phyloP scores from a whole-genome alignment of 1,140 invertebrate genomes.

The Zaprionus vittiger region DNA sequence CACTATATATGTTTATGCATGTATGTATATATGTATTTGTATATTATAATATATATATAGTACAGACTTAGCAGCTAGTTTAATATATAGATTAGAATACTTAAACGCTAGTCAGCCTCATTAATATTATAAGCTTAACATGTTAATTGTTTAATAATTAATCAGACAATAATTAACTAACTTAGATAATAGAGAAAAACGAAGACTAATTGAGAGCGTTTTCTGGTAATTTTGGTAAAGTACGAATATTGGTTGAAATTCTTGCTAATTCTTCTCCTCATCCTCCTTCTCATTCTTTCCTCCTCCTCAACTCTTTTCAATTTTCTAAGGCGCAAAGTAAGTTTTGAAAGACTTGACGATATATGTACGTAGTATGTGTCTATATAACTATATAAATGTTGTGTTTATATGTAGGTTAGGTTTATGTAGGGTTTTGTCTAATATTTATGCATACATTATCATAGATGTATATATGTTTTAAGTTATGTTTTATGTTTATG shows the following conservation, averaged over 20 bases:
- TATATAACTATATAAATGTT: constrained; percentile 40
- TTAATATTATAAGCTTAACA: constrained; percentile 79
- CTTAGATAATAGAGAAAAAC: constrained; percentile 42
- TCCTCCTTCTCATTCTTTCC: constrained; percentile 1
- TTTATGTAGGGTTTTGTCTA: constrained; percentile 11
- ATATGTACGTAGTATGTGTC: constrained; percentile 8
- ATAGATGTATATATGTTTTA: constrained; percentile 28
- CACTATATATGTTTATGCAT: constrained; percentile 40
- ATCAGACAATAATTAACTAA: constrained; percentile 40
- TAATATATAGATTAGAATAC: constrained; percentile 31
- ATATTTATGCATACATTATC: constrained; percentile 25
- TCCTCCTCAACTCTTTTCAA: constrained; percentile 13
- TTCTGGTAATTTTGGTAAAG: constrained; percentile 67
- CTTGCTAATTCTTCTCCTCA: constrained; percentile 41
- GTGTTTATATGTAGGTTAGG: constrained; percentile 18
- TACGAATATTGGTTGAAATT: constrained; percentile 50
- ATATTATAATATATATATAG: constrained; percentile 24
- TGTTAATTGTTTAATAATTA: constrained; percentile 27
- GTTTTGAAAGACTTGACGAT: constrained; percentile 7
- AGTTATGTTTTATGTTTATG: constrained; percentile 40
- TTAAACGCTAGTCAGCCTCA: constrained; percentile 76
- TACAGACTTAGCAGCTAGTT: constrained; percentile 27
- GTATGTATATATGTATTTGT: constrained; percentile 10
- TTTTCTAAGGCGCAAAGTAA: constrained; percentile 58
- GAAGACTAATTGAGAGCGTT: constrained; percentile 68